Conservation (phyloP, 2,113 vertebrate species). For the Passer domesticus region DNA sequence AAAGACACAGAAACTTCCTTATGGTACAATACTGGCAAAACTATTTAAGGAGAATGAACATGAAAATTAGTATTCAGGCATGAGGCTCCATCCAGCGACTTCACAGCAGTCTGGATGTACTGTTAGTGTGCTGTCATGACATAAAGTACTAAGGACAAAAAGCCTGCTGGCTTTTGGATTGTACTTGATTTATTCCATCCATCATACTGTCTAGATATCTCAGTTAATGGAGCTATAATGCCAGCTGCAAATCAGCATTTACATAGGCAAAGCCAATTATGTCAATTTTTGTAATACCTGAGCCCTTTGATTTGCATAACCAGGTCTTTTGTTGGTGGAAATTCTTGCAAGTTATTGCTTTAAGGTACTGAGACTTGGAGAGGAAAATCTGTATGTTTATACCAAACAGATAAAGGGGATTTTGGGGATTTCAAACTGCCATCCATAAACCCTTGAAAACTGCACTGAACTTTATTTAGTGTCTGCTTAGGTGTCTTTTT, state of each 20-base stretch:
- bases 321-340: not conserved
- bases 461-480: not conserved
- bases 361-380: not conserved
- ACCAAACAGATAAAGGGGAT: not conserved
- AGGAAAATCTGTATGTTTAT: not conserved
- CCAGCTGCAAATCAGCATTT: not conserved
- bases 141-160: slow-evolving; percentile 1
- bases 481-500: not conserved
- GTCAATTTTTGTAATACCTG: not conserved
- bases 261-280: not conserved
- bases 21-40: not conserved
- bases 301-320: not conserved
- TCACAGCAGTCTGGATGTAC: not conserved
- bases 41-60: not conserved
- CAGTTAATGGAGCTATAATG: not conserved
- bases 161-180: slow-evolving; percentile 3
- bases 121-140: not conserved
- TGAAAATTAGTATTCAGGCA: not conserved
- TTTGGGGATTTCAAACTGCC: not conserved
- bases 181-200: slow-evolving; percentile 25
- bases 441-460: not conserved
- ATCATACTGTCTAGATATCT: not conserved
- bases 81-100: not conserved
- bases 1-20: not conserved
- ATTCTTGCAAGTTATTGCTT: not conserved